These are phyloP conservation scores for Psilanteris sp. DNA, from an alignment of 1,140 invertebrate species.

Conservation along the genomic window DNA sequence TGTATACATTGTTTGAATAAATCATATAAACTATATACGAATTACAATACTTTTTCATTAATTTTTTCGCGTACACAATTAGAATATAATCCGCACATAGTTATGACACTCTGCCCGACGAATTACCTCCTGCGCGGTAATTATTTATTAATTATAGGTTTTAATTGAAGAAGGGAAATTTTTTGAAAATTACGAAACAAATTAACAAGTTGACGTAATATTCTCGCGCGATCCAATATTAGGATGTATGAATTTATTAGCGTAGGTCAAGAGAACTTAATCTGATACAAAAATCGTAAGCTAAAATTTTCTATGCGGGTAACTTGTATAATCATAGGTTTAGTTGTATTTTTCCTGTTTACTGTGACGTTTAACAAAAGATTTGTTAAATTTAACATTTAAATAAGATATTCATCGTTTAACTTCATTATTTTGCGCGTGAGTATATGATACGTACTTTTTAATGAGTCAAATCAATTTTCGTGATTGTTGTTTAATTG, in stretches of 20 bases:
- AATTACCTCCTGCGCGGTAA: not conserved
- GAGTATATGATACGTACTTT: conserved; percentile 4
- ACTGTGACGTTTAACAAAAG: not conserved
- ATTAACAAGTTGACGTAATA: not conserved
- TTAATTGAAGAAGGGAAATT: conserved; percentile 8
- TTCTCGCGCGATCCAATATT: not conserved
- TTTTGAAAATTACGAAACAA: not conserved
- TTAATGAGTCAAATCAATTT: not conserved
- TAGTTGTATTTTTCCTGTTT: conserved; percentile 7
- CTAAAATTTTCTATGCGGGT: conserved; percentile 8
- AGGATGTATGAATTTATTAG: not conserved
- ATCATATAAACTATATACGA: not conserved
- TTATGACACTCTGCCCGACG: not conserved
- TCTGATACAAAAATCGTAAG: not conserved
- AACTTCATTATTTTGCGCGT: not conserved
- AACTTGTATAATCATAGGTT: conserved; percentile 12
- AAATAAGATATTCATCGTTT: conserved; percentile 6
- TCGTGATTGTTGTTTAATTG: not conserved
- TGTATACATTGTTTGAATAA: too few species aligned
- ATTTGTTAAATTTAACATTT: not conserved
- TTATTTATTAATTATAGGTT: not conserved
- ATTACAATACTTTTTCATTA: not conserved
- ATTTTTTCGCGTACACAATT: conserved; percentile 8
- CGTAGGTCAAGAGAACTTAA: conserved; percentile 1
- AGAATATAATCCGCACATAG: not conserved